Base-by-base conservation (phyloP, 2,797 vertebrate species). In the Acanthiza pusilla region DNA sequence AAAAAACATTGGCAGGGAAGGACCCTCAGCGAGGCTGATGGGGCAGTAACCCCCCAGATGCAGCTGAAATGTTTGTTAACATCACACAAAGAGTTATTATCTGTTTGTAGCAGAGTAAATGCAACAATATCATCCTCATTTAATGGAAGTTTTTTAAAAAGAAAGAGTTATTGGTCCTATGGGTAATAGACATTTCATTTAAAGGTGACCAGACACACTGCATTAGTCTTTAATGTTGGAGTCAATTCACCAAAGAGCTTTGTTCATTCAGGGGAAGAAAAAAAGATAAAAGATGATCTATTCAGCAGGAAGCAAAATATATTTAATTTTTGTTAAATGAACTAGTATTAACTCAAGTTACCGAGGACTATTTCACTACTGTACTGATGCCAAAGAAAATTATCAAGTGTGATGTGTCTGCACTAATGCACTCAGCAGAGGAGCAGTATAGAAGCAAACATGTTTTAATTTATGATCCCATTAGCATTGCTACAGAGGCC, bases 151-250 rank as follows among this genome's bases (percentile, higher is more conserved):
- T 66, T 60, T 55, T 62, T 13, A 16, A 72, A 75, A 93, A 85
- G 60, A 74, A 77, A 32, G 66, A 15, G 43, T 90, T 87, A 97
- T 54, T 43, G 57, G 85, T 89, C 93, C 92, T 86, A 12, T 15
- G 94, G 85, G 94, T 77, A 81, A 53, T 2, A 84, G 90, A 73
- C 42, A 8, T 43, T 89, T 93, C 42, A 23, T 85, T 73, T 95
- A 97, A 96, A 98, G 97, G 97, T 97, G 97, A 98, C 97, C 97
- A 96, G 98, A 97, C 95, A 97, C 96, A 94, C 87, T 14, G 93
- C 89, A 80, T 97, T 97, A 95, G 93, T 91, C 93, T 97, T 97
- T 92, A 96, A 95, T 94, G 92, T 78, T 57, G 47, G 81, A 95
- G 79, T 82, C 95, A 92, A 92, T 94, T 87, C 92, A 94, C 91